Base-by-base conservation (phyloP, 2,888 invertebrate genomes). In the Pinctada fucata region DNA sequence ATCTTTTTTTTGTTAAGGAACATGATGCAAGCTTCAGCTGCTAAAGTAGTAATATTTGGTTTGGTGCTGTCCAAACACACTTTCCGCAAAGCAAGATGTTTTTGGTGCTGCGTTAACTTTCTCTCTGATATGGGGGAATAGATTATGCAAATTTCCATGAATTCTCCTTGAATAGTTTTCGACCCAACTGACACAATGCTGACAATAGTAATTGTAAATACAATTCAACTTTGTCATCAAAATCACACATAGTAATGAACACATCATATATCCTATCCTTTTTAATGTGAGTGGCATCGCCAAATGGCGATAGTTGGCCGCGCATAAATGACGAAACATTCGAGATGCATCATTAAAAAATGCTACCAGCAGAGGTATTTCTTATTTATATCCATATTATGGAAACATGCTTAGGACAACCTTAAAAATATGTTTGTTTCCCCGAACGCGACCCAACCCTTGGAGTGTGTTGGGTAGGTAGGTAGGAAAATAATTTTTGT, bases 51-150 rank as follows among this genome's bases (percentile, higher is more conserved):
- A 4, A 77, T 50, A 58, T 68, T 79, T 64, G 75, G 82, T 67
- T 82, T 79, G 47, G 70, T 79, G 8, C 65, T 78, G 79, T 4
- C 80, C 79, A 78, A 82, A 80, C 1, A 82, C 75, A 78, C 79
- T 81, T 73, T 82, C 81, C 5, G 81, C 81, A 73, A 77, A 83
- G 47, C 77, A 77, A n/a, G 79, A 81, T 2, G 79, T 79, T 76
- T 80, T 80, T n/a, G 80, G 79, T 3, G 8, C 58, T 13, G 73
- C 74, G 70, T 73, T 79, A 5, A 70, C n/a, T 16, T 72, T 69
- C 13, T 73, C 67, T 51, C 76, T 79, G 64, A 75, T 10, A 5
- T 45, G 51, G 16, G 47, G 65, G 63, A 52, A 69, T 65, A 48
- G 72, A 47, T 5, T 6, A 10, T 16, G 50, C 49, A n/a, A 77